A percentile compares a stretch with the other conserved stretches of the same genome.
Evolutionary conservation across 2,113 vertebrate species (phyloP).

Genomic region (Centropus unirufus): DNA sequence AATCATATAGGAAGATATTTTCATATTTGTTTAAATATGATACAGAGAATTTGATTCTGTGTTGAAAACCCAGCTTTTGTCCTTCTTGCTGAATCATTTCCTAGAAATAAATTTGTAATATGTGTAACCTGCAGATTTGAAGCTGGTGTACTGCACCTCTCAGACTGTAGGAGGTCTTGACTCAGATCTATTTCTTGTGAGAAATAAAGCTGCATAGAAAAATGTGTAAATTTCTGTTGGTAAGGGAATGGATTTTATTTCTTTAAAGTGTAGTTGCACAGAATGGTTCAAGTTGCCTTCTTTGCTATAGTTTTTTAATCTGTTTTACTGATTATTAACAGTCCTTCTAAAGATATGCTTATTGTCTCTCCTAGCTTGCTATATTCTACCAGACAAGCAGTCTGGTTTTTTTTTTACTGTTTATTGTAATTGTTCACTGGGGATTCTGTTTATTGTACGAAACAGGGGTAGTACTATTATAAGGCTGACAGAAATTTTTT

Average conservation of each 20-base stretch:
- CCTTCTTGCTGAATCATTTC: neutral
- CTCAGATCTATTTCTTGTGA: neutral
- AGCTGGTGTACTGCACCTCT: neutral
- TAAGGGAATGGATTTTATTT: neutral
- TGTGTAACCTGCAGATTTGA: neutral
- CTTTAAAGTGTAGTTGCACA: neutral
- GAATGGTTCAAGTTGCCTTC: neutral
- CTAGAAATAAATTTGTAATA: neutral
- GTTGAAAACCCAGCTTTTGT: neutral
- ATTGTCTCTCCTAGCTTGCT: neutral
- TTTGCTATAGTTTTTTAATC: neutral
- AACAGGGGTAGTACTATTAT: neutral
- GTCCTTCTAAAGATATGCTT: neutral
- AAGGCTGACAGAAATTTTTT: neutral
- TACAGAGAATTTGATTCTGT: neutral
- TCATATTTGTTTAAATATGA: neutral
- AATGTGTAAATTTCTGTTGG: neutral
- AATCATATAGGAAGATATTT: neutral
- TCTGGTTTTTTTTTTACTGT: neutral
- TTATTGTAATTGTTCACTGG: neutral
- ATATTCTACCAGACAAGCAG: neutral
- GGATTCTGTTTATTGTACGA: neutral
- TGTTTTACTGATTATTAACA: neutral
- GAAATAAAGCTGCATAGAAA: constrained; percentile 2
- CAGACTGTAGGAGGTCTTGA: neutral